phyloP scores from a whole-genome alignment of 2,113 vertebrate genomes.

The Craseonycteris thonglongyai region DNA sequence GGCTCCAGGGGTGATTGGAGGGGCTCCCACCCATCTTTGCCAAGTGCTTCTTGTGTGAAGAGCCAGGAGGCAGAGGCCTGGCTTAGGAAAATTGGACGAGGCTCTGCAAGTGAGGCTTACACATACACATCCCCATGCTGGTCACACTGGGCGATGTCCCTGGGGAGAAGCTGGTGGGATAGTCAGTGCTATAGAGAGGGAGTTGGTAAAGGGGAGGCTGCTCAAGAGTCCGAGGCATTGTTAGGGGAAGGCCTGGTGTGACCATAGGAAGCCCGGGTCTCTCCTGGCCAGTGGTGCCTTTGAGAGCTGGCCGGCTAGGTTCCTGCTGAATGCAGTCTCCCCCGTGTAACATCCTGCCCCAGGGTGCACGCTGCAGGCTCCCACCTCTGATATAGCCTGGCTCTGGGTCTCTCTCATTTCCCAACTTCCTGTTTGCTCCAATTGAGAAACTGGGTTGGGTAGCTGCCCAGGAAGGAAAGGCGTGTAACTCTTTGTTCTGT shows the following conservation, averaged over 20 bases:
- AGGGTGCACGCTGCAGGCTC: not conserved
- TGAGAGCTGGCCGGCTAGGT: not conserved
- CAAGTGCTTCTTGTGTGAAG: not conserved
- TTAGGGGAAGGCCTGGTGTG: no score
- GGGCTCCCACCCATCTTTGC: not conserved
- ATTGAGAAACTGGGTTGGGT: not conserved
- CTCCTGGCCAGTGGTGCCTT: rapidly evolving
- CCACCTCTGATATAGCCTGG: not conserved
- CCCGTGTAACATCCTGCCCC: not conserved
- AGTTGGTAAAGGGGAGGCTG: not conserved
- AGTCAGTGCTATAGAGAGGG: not conserved
- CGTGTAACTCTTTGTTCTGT: not conserved
- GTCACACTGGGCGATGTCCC: rapidly evolving
- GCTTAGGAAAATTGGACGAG: not conserved
- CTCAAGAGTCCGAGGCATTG: not conserved
- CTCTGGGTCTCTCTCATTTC: not conserved
- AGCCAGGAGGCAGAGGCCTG: not conserved
- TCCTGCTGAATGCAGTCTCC: not conserved
- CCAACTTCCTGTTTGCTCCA: not conserved
- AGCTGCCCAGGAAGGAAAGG: not conserved
- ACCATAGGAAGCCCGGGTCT: not conserved
- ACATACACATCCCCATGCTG: not conserved
- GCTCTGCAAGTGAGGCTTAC: not conserved
- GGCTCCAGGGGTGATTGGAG: not conserved
- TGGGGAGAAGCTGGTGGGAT: not conserved